Conservation (phyloP, 1,140 invertebrate genomes). For the Bombyx mandarina region DNA sequence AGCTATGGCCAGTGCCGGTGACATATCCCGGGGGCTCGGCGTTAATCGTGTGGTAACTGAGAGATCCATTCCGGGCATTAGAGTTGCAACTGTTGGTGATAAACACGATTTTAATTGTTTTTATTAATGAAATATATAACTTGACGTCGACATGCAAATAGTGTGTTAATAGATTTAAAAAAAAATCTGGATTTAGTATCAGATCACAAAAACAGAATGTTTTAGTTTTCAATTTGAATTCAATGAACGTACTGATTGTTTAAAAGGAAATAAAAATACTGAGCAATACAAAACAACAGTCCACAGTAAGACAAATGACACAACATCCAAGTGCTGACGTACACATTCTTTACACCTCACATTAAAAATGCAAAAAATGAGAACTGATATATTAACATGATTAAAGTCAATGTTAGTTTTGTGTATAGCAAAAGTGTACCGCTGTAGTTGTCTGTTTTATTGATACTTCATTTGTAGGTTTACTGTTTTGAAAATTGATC, state of each 20-base stretch:
- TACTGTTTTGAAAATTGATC: constrained; percentile 37
- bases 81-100: constrained; percentile 58
- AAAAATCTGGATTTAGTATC: not conserved
- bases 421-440: constrained; percentile 29
- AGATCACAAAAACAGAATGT: too few species aligned
- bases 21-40: constrained; percentile 64
- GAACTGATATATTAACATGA: too few species aligned
- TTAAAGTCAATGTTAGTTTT: constrained; percentile 1
- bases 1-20: constrained; percentile 56
- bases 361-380: not conserved
- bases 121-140: not conserved
- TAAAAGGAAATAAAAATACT: too few species aligned
- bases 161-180: not conserved
- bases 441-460: constrained; percentile 38
- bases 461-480: constrained; percentile 32
- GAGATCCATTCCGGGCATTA: constrained; percentile 66
- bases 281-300: too few species aligned
- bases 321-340: too few species aligned
- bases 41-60: constrained; percentile 57
- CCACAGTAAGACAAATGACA: too few species aligned
- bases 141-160: constrained; percentile 4
- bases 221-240: too few species aligned
- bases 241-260: too few species aligned
- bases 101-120: not conserved
- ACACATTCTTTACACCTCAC: not conserved